phyloP scores from a whole-genome alignment of 2,797 vertebrate species.

The Urosaurus nigricauda region DNA sequence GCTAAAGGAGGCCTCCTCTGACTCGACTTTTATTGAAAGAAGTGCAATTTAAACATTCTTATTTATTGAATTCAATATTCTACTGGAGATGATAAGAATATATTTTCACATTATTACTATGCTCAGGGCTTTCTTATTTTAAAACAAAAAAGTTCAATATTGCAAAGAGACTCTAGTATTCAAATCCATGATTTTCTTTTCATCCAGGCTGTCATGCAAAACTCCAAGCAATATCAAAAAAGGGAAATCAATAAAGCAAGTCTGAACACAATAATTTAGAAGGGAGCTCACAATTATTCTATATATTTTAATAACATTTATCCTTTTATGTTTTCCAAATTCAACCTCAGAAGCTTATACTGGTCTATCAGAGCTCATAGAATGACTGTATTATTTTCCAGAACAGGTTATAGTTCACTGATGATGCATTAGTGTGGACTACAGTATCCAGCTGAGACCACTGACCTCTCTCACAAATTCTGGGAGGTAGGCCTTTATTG shows the following conservation, averaged over 20 bases:
- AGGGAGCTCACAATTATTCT: neutral
- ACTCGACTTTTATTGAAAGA: constrained; percentile 20
- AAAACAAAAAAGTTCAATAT: constrained; percentile 37
- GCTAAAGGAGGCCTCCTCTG: neutral
- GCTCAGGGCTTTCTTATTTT: constrained; percentile 1
- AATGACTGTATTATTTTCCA: too few relatives aligned
- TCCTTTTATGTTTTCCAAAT: constrained; percentile 61
- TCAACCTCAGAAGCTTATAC: constrained; percentile 38
- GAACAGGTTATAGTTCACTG: too few relatives aligned
- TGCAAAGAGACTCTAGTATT: neutral
- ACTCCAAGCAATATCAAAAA: constrained; percentile 56
- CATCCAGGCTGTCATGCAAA: constrained; percentile 30
- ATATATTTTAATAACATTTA: constrained; percentile 54
- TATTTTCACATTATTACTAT: constrained; percentile 7
- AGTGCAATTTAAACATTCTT: constrained; percentile 24
- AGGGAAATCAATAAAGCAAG: constrained; percentile 55
- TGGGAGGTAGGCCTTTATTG: too few relatives aligned
- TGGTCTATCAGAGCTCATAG: too few relatives aligned
- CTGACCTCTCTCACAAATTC: too few relatives aligned
- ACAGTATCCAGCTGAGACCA: too few relatives aligned
- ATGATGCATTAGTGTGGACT: too few relatives aligned
- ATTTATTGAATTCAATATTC: constrained; percentile 33
- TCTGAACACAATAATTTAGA: constrained; percentile 54
- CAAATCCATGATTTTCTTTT: constrained; percentile 23
- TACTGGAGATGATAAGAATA: neutral